phyloP scores from a whole-genome alignment of 2,797 vertebrate genomes.

The Sebastes vulpes region DNA sequence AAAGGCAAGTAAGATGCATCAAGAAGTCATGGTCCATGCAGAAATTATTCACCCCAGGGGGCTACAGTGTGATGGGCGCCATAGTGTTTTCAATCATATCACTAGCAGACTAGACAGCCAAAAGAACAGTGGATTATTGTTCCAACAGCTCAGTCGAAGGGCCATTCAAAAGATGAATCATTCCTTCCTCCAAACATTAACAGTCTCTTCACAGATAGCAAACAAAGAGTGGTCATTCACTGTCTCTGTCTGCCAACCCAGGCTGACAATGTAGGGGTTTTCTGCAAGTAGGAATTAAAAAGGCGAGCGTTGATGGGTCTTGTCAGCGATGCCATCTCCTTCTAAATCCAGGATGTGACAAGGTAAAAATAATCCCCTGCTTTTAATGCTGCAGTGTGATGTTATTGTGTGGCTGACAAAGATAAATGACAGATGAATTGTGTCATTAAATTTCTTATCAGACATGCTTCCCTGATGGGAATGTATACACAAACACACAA shows the following conservation, averaged over 20 bases:
- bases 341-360: slow-evolving; percentile 38
- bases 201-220: slow-evolving; percentile 35
- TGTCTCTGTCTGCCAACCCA: slow-evolving; percentile 23
- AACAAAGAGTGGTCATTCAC: slow-evolving; percentile 46
- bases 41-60: slow-evolving; percentile 27
- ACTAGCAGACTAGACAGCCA: slow-evolving; percentile 28
- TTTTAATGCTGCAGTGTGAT: slow-evolving; percentile 42
- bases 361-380: slow-evolving; percentile 54
- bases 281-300: slow-evolving; percentile 28
- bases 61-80: slow-evolving; percentile 3
- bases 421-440: slow-evolving; percentile 55
- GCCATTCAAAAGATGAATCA: slow-evolving; percentile 69
- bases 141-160: slow-evolving; percentile 42
- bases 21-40: slow-evolving; percentile 15
- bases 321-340: slow-evolving; percentile 40
- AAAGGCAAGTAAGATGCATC: slow-evolving; percentile 6
- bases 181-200: slow-evolving; percentile 30
- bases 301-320: slow-evolving; percentile 16
- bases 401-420: slow-evolving; percentile 21
- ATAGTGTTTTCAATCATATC: slow-evolving; percentile 42
- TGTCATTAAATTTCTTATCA: slow-evolving; percentile 52
- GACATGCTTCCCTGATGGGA: slow-evolving; percentile 21
- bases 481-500: background rate
- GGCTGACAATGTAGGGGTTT: background rate
- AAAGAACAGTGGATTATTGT: slow-evolving; percentile 45